Percentiles rank a stretch among this genome's conserved stretches.
phyloP scores from a whole-genome alignment of 2,888 invertebrate species.

The Trilocha varians region DNA sequence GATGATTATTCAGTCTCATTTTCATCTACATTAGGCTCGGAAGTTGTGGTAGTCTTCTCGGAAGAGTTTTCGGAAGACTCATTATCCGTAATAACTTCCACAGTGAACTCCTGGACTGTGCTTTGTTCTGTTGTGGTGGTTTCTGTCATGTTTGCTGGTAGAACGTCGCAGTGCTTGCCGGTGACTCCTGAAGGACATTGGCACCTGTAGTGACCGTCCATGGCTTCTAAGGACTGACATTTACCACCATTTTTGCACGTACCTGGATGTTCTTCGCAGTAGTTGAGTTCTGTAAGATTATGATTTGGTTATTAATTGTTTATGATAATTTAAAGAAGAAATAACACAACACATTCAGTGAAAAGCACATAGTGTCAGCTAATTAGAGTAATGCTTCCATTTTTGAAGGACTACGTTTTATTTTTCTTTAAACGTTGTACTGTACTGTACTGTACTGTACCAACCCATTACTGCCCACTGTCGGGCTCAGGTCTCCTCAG shows the following conservation, averaged over 20 bases:
- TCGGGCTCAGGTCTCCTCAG: no score
- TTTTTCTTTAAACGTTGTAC: no score
- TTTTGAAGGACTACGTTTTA: no score
- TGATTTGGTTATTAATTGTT: neutral
- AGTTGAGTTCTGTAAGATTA: slow-evolving; percentile 44
- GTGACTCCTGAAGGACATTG: slow-evolving; percentile 82
- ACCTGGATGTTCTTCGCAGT: slow-evolving; percentile 83
- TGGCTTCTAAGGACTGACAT: slow-evolving; percentile 83
- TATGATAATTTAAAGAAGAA: no score
- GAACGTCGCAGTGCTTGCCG: slow-evolving; percentile 83
- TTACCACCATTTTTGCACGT: slow-evolving; percentile 87
- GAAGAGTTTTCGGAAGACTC: slow-evolving; percentile 7
- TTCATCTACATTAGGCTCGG: slow-evolving; percentile 1
- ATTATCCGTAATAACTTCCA: slow-evolving; percentile 8
- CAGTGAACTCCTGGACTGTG: slow-evolving; percentile 15
- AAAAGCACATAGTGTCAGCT: no score
- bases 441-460: no score
- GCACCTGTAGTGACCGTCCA: slow-evolving; percentile 85
- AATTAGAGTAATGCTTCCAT: no score
- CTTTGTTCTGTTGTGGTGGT: slow-evolving; percentile 21
- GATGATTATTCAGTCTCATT: neutral
- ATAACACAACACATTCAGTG: no score
- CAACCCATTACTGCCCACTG: no score
- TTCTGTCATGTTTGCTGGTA: slow-evolving; percentile 45
- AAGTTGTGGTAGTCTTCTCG: slow-evolving; percentile 8